These are phyloP conservation scores for Heliornis fulica DNA, from an alignment of 2,113 vertebrate genomes.

Conservation along the genomic window DNA sequence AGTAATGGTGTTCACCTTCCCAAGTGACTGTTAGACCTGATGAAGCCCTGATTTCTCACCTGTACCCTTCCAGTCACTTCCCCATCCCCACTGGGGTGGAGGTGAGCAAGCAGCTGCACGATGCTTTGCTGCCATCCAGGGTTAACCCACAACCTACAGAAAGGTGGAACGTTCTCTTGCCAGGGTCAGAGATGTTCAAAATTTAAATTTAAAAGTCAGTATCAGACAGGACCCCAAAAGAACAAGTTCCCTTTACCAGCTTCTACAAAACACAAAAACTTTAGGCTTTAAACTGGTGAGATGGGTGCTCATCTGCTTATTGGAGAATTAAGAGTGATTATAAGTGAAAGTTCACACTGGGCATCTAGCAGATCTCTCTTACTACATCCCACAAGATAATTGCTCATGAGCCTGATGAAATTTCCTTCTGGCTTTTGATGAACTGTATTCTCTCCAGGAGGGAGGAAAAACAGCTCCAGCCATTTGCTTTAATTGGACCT, in stretches of 20 bases:
- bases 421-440: constrained; percentile 50
- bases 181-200: neutral
- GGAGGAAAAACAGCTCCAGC: constrained; percentile 55
- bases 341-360: constrained; percentile 31
- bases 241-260: neutral
- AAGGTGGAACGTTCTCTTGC: neutral
- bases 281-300: neutral
- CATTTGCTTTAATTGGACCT: constrained; percentile 54
- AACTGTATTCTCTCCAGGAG: constrained; percentile 41
- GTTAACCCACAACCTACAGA: neutral
- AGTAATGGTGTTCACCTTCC: neutral
- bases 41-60: neutral
- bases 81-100: neutral
- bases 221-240: neutral
- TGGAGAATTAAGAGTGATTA: constrained; percentile 19
- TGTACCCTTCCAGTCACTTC: neutral
- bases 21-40: neutral
- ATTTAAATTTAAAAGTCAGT: neutral
- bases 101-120: neutral
- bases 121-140: neutral
- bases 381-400: constrained; percentile 42
- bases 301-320: neutral
- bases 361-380: neutral
- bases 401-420: constrained; percentile 37
- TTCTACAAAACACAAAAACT: neutral